These are phyloP conservation scores for Cephalopterus ornatus DNA, from an alignment of 2,113 vertebrate species.

Conservation along the genomic window DNA sequence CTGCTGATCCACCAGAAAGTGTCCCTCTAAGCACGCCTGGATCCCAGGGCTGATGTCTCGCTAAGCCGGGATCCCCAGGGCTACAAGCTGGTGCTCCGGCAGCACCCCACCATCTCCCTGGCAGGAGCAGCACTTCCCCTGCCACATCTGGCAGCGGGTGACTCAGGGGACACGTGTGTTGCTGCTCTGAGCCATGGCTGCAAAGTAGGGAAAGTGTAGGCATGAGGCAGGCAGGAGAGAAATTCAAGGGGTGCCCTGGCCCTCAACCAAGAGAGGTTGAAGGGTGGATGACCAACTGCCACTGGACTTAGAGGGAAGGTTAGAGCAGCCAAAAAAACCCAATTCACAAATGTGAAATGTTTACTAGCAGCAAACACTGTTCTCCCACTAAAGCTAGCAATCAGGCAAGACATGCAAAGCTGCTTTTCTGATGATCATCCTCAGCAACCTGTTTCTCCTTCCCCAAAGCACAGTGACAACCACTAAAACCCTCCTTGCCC, in stretches of 20 bases:
- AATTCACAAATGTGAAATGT: not conserved
- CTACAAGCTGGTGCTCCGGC: rapidly evolving
- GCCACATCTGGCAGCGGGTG: rapidly evolving
- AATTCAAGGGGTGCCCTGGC: not conserved
- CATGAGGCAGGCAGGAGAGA: not conserved
- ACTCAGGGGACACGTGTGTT: rapidly evolving
- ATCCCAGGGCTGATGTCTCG: rapidly evolving
- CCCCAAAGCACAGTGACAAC: not conserved
- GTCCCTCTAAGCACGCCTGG: not conserved
- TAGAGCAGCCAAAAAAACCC: not conserved
- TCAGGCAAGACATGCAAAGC: not conserved
- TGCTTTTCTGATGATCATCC: not conserved
- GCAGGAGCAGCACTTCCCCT: not conserved
- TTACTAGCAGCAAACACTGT: not conserved
- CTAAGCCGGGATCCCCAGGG: not conserved
- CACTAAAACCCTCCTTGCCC: not conserved
- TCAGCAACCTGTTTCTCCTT: not conserved
- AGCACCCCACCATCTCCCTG: rapidly evolving
- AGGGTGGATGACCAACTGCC: not conserved
- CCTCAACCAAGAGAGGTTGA: rapidly evolving
- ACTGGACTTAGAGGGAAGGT: not conserved
- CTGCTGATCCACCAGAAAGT: not conserved
- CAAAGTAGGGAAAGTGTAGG: not conserved
- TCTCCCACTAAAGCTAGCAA: not conserved
- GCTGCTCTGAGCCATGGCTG: not conserved